A percentile compares a stretch with the other conserved stretches of the same genome.
phyloP scores from a whole-genome alignment of 2,888 invertebrate species.

The Eupeodes latifasciatus region DNA sequence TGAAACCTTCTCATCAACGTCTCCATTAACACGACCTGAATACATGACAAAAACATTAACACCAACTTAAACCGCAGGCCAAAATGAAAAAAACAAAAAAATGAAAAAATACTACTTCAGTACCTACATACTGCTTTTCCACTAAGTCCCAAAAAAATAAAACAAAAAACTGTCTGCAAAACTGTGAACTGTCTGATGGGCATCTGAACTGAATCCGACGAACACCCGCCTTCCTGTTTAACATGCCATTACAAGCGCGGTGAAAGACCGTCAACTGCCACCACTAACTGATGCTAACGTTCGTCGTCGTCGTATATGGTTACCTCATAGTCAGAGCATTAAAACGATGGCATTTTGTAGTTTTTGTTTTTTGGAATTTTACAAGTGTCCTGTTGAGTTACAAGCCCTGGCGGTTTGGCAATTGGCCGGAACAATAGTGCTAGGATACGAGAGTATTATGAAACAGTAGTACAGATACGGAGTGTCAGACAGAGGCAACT shows the following conservation, averaged over 20 bases:
- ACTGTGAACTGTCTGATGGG: constrained; percentile 25
- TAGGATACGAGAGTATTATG: constrained; percentile 63
- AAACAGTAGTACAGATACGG: constrained; percentile 48
- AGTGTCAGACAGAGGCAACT: constrained; percentile 37
- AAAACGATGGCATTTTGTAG: constrained; percentile 32
- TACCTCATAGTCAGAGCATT: constrained; percentile 52
- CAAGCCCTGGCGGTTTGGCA: constrained; percentile 72
- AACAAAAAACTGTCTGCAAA: constrained; percentile 53
- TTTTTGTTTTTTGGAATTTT: constrained; percentile 22
- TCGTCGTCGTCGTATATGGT: not conserved
- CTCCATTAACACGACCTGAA: constrained; percentile 52
- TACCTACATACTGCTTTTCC: not conserved
- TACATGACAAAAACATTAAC: constrained; percentile 64
- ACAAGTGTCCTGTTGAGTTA: constrained; percentile 75
- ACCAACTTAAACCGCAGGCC: constrained; percentile 60
- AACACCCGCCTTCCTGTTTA: constrained; percentile 65
- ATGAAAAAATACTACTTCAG: not conserved
- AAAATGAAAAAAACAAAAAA: constrained; percentile 5
- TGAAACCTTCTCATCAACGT: constrained; percentile 31
- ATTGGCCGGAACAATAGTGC: constrained; percentile 71
- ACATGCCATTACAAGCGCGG: constrained; percentile 73
- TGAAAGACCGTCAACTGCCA: constrained; percentile 63
- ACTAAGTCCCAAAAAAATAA: constrained; percentile 19
- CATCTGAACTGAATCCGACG: constrained; percentile 19
- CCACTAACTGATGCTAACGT: constrained; percentile 42